Evolutionary conservation across 2,888 invertebrate genomes (phyloP), one percentile per base, ranked within the genome.

Genomic region (Cryptops parisi): DNA sequence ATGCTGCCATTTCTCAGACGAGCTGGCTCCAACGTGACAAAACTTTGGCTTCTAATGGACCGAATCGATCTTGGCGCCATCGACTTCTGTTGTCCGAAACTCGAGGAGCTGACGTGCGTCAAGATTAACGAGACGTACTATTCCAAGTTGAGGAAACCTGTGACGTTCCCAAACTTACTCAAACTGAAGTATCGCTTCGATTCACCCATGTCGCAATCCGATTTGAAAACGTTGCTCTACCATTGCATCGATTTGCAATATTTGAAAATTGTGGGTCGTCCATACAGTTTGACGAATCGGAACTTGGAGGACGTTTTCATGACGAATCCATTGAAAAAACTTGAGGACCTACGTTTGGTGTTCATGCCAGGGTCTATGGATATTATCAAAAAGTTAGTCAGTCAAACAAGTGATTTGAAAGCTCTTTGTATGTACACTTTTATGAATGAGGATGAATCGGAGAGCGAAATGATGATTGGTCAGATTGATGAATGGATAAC

Each of bases 1-100:
- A 43, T 51, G 15, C 26, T 51, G n/a, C 51, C 51, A 2, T 43
- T 51, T 12, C 15, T 51, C 17, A 17, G 26, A 26, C 51, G 43
- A 43, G 43, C 43, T 23, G 51, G 51, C 2, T n/a, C 9, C n/a
- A 51, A 51, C 23, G 17, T 51, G 2, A 26, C 23, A 9, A 51
- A 51, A 27, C 26, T 51, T 3, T 43, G 2, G 3, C 26, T 51
- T 12, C 41, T 24, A 25, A 24, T 51, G 21, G 19, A 41, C 12
- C 24, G 26, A 51, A 43, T 51, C 22, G 33, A 51, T 43, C 23
- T 51, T 17, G 25, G 19, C 12, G 40, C 43, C 9, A 43, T 51
- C 12, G 51, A 51, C 43, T 17, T 19, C 43, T 23, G 12, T 25
- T 51, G 51, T 19, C 51, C 51, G 2, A 25, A 25, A 17, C 41